Evolutionary conservation across 2,113 vertebrate genomes (phyloP).

Genomic region (Apodemus speciosus): DNA sequence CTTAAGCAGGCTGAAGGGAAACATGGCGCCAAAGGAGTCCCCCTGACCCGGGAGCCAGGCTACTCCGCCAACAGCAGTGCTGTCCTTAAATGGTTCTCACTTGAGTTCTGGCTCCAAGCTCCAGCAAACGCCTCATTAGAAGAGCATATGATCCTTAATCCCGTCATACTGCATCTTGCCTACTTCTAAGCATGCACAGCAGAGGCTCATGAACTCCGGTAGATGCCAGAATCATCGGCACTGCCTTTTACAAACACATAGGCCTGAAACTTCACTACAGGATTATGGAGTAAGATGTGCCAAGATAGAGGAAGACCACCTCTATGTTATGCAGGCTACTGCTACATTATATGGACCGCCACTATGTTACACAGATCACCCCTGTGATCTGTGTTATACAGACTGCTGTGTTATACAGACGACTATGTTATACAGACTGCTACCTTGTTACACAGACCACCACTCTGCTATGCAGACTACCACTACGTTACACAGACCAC

Average conservation of each 20-base stretch:
- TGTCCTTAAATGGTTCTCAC: neutral
- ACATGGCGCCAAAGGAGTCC: neutral
- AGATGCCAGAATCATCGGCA: neutral
- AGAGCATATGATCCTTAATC: neutral
- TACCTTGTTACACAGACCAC: too few species aligned
- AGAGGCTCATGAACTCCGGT: neutral
- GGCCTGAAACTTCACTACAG: neutral
- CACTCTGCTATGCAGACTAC: too few species aligned
- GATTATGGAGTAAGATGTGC: neutral
- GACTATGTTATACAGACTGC: neutral
- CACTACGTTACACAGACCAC: neutral
- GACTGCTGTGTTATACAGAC: too few species aligned
- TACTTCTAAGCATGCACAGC: neutral
- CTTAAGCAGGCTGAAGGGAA: neutral
- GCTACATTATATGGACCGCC: neutral
- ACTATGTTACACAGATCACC: too few species aligned
- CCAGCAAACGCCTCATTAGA: slow-evolving; percentile 12
- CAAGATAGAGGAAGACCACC: neutral
- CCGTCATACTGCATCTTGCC: neutral
- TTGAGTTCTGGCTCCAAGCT: slow-evolving; percentile 20
- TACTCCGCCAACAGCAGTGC: neutral
- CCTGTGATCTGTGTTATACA: too few species aligned
- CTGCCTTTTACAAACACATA: neutral
- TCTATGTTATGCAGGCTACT: too few species aligned
- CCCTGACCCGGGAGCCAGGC: neutral